phyloP scores from a whole-genome alignment of 2,113 vertebrate genomes.

The Gasterosteus aculeatus region DNA sequence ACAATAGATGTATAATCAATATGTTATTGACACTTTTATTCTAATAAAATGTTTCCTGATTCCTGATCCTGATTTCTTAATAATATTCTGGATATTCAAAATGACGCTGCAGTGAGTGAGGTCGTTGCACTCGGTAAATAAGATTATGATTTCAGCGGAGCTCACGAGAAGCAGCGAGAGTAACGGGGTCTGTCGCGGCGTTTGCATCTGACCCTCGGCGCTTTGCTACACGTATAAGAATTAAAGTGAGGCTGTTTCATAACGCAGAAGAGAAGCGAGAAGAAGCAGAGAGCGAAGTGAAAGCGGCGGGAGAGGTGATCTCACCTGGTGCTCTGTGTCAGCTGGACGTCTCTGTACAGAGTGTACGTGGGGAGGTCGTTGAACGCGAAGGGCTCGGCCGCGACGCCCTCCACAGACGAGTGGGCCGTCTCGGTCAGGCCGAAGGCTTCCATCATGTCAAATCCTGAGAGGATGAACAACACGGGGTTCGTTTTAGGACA shows the following conservation, averaged over 20 bases:
- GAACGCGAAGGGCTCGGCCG: slow-evolving; percentile 87
- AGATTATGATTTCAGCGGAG: no score
- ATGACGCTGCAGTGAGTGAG: not conserved
- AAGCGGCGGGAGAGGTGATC: slow-evolving; percentile 1
- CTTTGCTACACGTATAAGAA: no score
- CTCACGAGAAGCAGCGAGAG: no score
- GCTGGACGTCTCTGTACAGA: slow-evolving; percentile 86
- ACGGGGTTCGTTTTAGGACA: not conserved
- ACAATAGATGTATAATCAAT: not conserved
- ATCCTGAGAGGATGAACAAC: slow-evolving; percentile 80
- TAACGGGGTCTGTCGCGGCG: no score
- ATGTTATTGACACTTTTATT: not conserved
- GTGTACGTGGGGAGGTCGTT: slow-evolving; percentile 84
- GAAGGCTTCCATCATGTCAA: slow-evolving; percentile 93
- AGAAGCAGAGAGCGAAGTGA: not conserved
- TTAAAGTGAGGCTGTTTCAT: not conserved
- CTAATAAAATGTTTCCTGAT: not conserved
- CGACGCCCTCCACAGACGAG: slow-evolving; percentile 86
- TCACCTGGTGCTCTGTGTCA: slow-evolving; percentile 89
- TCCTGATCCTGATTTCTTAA: not conserved
- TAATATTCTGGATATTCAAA: not conserved
- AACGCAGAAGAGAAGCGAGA: not conserved
- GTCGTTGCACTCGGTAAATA: not conserved
- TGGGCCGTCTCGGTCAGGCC: slow-evolving; percentile 87
- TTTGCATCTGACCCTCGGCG: no score